Conservation (phyloP, 2,888 invertebrate genomes). For the Abscondita cerata region DNA sequence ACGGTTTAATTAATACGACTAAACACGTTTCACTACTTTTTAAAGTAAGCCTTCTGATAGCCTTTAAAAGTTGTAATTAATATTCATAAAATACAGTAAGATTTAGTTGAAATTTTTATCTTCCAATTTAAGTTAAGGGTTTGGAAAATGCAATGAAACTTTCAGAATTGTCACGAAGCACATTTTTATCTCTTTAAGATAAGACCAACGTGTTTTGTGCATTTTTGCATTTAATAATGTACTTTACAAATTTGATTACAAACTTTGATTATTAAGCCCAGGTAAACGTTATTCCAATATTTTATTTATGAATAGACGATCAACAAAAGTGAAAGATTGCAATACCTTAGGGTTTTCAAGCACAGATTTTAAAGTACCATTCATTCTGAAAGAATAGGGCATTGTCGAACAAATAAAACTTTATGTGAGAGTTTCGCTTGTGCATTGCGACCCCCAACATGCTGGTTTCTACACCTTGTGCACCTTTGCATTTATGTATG, state of each 20-base stretch:
- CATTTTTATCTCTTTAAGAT: not conserved
- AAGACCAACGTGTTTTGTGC: too few relatives aligned
- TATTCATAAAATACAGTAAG: too few relatives aligned
- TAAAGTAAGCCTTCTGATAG: too few relatives aligned
- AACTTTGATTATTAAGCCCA: constrained; percentile 1
- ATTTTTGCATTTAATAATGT: too few relatives aligned
- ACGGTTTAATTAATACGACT: too few relatives aligned
- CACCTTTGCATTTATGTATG: constrained; percentile 17
- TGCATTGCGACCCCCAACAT: constrained; percentile 23
- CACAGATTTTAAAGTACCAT: constrained; percentile 28
- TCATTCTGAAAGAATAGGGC: constrained; percentile 23
- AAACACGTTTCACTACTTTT: too few relatives aligned
- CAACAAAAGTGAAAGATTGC: constrained; percentile 24
- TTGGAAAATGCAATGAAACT: too few relatives aligned
- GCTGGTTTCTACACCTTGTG: constrained; percentile 11
- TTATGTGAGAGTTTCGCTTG: constrained; percentile 31
- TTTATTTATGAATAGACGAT: constrained; percentile 9
- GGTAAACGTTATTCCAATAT: not conserved
- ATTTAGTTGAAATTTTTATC: too few relatives aligned
- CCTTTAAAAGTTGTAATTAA: too few relatives aligned
- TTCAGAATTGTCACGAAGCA: not conserved
- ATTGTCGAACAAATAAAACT: constrained; percentile 32
- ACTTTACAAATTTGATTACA: not conserved
- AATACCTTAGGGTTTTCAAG: constrained; percentile 18
- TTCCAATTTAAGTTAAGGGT: too few relatives aligned